Conservation (phyloP, 2,113 vertebrate species). For the Siniperca chuatsi region DNA sequence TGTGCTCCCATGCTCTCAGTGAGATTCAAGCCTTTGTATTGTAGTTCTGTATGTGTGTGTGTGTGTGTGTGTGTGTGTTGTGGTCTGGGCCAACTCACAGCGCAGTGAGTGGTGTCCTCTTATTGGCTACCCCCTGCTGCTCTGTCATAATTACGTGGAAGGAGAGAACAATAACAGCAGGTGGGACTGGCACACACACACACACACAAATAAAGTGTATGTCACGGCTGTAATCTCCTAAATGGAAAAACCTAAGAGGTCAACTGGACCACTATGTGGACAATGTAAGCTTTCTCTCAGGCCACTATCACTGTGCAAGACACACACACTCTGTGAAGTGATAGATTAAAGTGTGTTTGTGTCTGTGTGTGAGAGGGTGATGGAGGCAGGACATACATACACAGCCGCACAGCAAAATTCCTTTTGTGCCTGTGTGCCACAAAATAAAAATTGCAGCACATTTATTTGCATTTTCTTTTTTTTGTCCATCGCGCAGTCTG, state of each 20-base stretch:
- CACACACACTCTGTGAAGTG: conserved; percentile 2
- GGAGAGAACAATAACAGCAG: conserved; percentile 53
- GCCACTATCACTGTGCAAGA: conserved; percentile 1
- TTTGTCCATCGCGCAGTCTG: not conserved
- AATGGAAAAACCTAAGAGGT: conserved; percentile 39
- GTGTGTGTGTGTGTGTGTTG: not conserved
- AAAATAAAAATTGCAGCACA: not conserved
- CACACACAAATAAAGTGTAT: conserved; percentile 33
- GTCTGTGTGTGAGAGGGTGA: not conserved
- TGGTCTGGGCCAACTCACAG: not conserved
- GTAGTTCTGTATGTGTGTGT: not conserved
- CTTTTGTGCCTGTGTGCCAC: no score
- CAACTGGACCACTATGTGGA: conserved; percentile 33
- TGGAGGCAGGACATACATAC: not conserved
- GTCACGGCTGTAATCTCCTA: not conserved
- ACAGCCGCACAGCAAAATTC: no score
- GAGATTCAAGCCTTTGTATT: conserved; percentile 4
- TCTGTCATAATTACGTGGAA: conserved; percentile 43
- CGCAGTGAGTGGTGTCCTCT: conserved; percentile 30
- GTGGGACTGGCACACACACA: conserved; percentile 30
- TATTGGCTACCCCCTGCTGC: conserved; percentile 45
- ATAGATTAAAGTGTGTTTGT: not conserved
- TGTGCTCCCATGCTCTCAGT: not conserved
- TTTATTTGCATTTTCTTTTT: not conserved
- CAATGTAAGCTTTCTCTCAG: not conserved